These are phyloP conservation scores for Cercopithecus neglectus DNA, from an alignment of 2,797 vertebrate genomes.

Conservation along the genomic window DNA sequence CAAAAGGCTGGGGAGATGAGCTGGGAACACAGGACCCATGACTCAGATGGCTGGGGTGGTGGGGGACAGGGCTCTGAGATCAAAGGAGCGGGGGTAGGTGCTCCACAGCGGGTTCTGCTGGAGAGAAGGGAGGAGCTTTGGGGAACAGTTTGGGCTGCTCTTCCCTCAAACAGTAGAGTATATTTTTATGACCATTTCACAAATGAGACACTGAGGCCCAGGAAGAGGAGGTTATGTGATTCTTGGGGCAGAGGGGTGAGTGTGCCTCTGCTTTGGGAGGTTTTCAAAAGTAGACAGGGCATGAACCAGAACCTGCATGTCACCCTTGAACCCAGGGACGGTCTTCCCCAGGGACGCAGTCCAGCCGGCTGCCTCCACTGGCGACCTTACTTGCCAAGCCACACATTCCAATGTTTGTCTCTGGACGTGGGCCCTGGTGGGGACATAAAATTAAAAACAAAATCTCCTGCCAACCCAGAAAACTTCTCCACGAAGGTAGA, in stretches of 20 bases:
- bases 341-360: not conserved
- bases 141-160: not conserved
- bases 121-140: too few species aligned
- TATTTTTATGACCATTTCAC: not conserved
- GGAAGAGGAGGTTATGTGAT: not conserved
- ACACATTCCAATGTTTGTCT: not conserved
- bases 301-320: not conserved
- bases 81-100: not conserved
- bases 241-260: not conserved
- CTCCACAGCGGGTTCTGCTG: not conserved
- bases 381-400: not conserved
- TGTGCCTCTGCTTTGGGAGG: not conserved
- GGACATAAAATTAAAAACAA: not conserved
- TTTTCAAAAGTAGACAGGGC: not conserved
- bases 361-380: not conserved
- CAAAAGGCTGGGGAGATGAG: too few species aligned
- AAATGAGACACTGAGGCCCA: not conserved
- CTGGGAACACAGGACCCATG: fast-evolving
- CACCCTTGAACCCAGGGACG: not conserved
- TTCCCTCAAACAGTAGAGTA: not conserved
- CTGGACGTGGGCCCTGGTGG: not conserved
- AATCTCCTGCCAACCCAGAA: not conserved
- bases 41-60: fast-evolving
- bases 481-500: not conserved
- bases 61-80: not conserved